A percentile compares a stretch with the other conserved stretches of the same genome.
Conservation (phyloP, 2,888 invertebrate genomes). For the Sacculina carcini region DNA sequence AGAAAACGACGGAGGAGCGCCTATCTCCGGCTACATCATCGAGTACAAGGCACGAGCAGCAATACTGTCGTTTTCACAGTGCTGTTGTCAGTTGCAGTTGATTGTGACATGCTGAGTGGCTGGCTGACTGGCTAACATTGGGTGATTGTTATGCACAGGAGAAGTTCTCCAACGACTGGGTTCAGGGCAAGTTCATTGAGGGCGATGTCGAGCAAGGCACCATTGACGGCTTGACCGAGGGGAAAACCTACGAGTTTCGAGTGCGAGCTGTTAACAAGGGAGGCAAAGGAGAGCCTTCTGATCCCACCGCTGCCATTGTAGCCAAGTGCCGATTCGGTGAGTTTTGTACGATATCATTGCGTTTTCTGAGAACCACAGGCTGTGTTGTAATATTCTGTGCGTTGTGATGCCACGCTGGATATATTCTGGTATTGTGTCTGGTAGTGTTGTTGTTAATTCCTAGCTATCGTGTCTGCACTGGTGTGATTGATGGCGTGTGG, state of each 20-base stretch:
- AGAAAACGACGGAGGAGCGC: slow-evolving; percentile 76
- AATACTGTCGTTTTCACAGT: background rate
- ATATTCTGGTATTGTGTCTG: background rate
- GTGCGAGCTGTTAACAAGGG: slow-evolving; percentile 80
- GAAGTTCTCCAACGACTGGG: slow-evolving; percentile 79
- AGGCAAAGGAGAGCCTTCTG: slow-evolving; percentile 81
- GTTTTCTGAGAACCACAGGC: background rate
- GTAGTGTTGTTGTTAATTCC: background rate
- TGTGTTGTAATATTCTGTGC: background rate
- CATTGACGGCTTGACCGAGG: slow-evolving; percentile 68
- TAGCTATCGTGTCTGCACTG: background rate
- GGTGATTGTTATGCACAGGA: slow-evolving; percentile 25
- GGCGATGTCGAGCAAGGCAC: slow-evolving; percentile 45
- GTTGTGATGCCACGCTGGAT: background rate
- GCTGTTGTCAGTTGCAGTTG: background rate
- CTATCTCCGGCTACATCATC: slow-evolving; percentile 71
- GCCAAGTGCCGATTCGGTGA: slow-evolving; percentile 72
- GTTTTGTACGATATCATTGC: slow-evolving; percentile 14
- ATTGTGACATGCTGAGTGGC: background rate
- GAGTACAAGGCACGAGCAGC: slow-evolving; percentile 73
- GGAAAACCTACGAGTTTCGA: slow-evolving; percentile 75
- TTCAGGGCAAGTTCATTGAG: slow-evolving; percentile 51
- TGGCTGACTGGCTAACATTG: background rate
- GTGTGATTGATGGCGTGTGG: background rate
- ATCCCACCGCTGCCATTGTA: slow-evolving; percentile 68